Base-by-base conservation (phyloP, 2,797 vertebrate species). In the Sciurus carolinensis region DNA sequence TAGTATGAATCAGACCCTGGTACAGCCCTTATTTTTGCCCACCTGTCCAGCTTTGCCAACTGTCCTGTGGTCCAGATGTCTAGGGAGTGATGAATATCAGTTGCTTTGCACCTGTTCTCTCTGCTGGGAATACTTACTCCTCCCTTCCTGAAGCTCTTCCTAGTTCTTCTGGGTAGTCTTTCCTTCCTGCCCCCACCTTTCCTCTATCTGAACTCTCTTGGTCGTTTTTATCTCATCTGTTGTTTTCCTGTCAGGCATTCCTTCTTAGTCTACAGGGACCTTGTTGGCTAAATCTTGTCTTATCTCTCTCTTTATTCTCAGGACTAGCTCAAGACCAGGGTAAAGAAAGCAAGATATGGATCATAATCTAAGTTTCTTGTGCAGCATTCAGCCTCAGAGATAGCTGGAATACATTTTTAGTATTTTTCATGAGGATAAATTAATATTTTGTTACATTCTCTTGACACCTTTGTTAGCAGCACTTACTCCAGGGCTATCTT, bases 391-490 rank as follows among this genome's bases (percentile, higher is more conserved):
- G 33, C 33, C 33, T 79, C 52, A 83, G 42, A 62, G 24, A 62
- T 52, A 57, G 80, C 39, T 42, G 20, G 72, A 84, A 15, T 62
- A 33, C 11, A 57, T 86, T 26, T 72, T 93, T 30, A 84, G 17
- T 84, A 24, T 42, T 89, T 4, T 81, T 92, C 80, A 52, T 44
- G 69, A 88, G 79, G 39, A 10, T 88, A 71, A 26, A 72, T 82
- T 67, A 85, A 33, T 83, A 71, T 81, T 86, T 57, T 81, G 17
- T 62, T 93, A 47, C 30, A 33, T 84, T 67, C 2, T 87, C 36
- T 94, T 57, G 5, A 17, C 85, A 39, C 62, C 15, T 95, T 84
- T 77, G 59, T 90, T 95, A 79, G 73, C 26, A 84, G 50, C 22
- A 52, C 83, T 86, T 90, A 84, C 57, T 50, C 9, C 28, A 67